Evolutionary conservation across 1,140 invertebrate species (phyloP).

Genomic region (Drosophila navojoa): DNA sequence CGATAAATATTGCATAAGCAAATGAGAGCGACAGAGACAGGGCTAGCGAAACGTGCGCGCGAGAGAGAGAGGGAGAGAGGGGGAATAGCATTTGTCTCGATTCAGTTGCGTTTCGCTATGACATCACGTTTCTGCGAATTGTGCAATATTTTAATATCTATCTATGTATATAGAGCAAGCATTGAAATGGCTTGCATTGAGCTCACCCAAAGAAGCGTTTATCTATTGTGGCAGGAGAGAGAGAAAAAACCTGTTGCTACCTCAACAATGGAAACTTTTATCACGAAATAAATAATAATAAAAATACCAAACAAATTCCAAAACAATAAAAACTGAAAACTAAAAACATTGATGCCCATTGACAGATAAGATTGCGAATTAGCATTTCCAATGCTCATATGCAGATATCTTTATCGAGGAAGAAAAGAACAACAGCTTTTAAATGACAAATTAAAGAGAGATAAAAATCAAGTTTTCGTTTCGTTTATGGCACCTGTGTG

Average conservation of each 20-base stretch:
- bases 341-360: slow-evolving; percentile 22
- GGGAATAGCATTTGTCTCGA: slow-evolving; percentile 7
- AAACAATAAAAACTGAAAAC: background rate
- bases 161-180: slow-evolving; percentile 31
- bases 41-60: background rate
- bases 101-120: slow-evolving; percentile 31
- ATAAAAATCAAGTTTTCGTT: slow-evolving; percentile 39
- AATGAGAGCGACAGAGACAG: background rate
- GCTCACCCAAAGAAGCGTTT: background rate
- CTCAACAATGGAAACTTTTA: slow-evolving; percentile 40
- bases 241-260: slow-evolving; percentile 27
- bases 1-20: slow-evolving; percentile 26
- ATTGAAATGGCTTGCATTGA: slow-evolving; percentile 15
- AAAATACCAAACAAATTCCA: background rate
- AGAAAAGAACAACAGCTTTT: slow-evolving; percentile 19
- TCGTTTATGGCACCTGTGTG: background rate
- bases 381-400: background rate
- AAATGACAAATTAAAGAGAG: slow-evolving; percentile 43
- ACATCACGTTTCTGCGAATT: slow-evolving; percentile 49
- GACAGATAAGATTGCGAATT: slow-evolving; percentile 26
- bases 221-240: background rate
- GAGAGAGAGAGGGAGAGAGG: background rate
- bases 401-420: background rate
- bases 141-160: slow-evolving; percentile 23
- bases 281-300: background rate